Evolutionary conservation across 1,140 invertebrate species (phyloP).

Genomic region (Chironomus tepperi): DNA sequence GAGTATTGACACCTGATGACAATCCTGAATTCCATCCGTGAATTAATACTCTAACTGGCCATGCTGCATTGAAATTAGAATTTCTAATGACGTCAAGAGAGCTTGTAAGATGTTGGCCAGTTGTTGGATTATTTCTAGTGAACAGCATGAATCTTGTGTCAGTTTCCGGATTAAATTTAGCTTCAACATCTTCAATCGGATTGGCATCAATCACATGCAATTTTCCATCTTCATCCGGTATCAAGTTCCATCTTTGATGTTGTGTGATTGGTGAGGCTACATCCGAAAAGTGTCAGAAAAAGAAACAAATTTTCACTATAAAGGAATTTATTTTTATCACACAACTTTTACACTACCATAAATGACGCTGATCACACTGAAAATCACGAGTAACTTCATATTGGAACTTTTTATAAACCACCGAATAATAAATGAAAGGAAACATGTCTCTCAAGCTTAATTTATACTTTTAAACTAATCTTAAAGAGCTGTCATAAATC

Average conservation of each 20-base stretch:
- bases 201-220: slow-evolving; percentile 8
- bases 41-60: slow-evolving; percentile 1
- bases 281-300: background rate
- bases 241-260: background rate
- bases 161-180: background rate
- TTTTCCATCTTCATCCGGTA: slow-evolving; percentile 5
- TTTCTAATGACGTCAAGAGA: background rate
- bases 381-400: background rate
- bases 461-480: background rate
- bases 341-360: background rate
- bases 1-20: background rate
- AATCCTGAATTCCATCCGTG: background rate
- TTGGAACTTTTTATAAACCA: background rate
- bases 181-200: background rate
- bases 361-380: background rate
- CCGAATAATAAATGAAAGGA: background rate
- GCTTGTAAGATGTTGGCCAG: background rate
- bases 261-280: background rate
- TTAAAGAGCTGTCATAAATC: too few species aligned
- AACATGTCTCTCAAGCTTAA: background rate
- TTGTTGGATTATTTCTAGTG: background rate
- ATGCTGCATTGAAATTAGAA: background rate
- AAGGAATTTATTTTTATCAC: background rate
- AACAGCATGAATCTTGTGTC: background rate
- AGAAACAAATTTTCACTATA: background rate